A percentile compares a stretch with the other conserved stretches of the same genome.
These are phyloP conservation scores for Pseudobourletiella spinata DNA, from an alignment of 1,140 invertebrate genomes.

Conservation along the genomic window DNA sequence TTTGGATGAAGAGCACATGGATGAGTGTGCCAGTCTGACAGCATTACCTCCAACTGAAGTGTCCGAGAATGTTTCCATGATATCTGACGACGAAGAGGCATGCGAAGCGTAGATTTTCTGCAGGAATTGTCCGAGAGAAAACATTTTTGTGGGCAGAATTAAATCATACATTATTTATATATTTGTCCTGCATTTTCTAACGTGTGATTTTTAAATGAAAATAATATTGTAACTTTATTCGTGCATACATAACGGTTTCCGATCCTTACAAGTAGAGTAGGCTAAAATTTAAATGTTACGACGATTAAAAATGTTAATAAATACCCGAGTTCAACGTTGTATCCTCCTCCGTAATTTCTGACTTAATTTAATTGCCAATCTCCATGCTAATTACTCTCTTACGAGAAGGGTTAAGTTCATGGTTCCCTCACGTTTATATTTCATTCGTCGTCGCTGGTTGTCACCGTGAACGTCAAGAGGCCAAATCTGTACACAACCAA, in stretches of 20 bases:
- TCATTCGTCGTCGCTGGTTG: not conserved
- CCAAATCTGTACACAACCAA: no score
- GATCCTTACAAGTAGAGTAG: conserved; percentile 2
- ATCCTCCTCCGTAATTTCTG: not conserved
- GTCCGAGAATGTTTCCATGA: conserved; percentile 19
- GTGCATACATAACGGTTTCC: not conserved
- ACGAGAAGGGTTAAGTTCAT: not conserved
- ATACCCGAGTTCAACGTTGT: not conserved
- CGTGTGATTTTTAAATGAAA: not conserved
- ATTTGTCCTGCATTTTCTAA: not conserved
- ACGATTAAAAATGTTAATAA: not conserved
- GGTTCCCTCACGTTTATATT: not conserved
- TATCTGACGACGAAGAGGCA: conserved; percentile 11
- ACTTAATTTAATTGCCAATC: not conserved
- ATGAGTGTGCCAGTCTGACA: conserved; percentile 25
- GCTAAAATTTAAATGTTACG: conserved; percentile 6
- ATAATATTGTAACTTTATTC: not conserved
- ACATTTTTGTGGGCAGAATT: not conserved
- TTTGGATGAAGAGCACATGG: conserved; percentile 22
- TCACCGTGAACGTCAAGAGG: not conserved
- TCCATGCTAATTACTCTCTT: not conserved
- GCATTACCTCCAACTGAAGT: conserved; percentile 21
- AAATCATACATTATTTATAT: not conserved
- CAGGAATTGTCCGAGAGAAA: not conserved
- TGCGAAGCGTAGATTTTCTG: not conserved